These are phyloP conservation scores for Ascaphus truei DNA, from an alignment of 2,113 vertebrate species.

Conservation along the genomic window DNA sequence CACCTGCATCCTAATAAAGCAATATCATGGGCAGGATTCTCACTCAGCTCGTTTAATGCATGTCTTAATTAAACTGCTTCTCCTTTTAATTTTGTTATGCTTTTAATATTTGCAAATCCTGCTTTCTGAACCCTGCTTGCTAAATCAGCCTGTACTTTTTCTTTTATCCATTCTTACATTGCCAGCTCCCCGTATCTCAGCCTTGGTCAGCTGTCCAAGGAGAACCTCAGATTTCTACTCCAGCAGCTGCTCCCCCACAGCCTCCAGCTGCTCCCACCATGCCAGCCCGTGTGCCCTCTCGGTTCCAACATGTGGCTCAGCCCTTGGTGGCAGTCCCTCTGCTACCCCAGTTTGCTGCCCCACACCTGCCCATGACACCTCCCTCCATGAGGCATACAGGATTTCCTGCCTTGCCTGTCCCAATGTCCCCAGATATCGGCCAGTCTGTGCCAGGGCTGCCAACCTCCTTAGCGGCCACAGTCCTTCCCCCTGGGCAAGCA, in stretches of 20 bases:
- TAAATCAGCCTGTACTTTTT: slow-evolving; percentile 58
- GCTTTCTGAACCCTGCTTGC: slow-evolving; percentile 62
- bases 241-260: slow-evolving; percentile 55
- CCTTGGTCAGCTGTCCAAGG: slow-evolving; percentile 66
- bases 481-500: slow-evolving; percentile 55
- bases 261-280: slow-evolving; percentile 62
- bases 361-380: slow-evolving; percentile 60
- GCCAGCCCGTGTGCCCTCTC: slow-evolving; percentile 61
- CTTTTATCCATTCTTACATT: slow-evolving; percentile 58
- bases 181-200: slow-evolving; percentile 74
- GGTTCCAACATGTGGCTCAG: slow-evolving; percentile 65
- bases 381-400: slow-evolving; percentile 62
- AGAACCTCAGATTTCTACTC: slow-evolving; percentile 70
- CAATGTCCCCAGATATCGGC: slow-evolving; percentile 59
- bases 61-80: slow-evolving; percentile 48
- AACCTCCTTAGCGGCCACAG: slow-evolving; percentile 49
- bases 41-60: slow-evolving; percentile 35
- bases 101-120: slow-evolving; percentile 60
- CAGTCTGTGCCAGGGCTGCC: slow-evolving; percentile 64
- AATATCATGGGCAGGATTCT: too few relatives aligned
- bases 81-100: slow-evolving; percentile 43
- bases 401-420: slow-evolving; percentile 63
- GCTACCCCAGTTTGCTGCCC: slow-evolving; percentile 61
- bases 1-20: too few relatives aligned
- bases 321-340: slow-evolving; percentile 56